Evolutionary conservation across 2,888 invertebrate genomes (phyloP), one percentile per base, ranked within the genome.

Genomic region (Oegoconia quadripuncta): DNA sequence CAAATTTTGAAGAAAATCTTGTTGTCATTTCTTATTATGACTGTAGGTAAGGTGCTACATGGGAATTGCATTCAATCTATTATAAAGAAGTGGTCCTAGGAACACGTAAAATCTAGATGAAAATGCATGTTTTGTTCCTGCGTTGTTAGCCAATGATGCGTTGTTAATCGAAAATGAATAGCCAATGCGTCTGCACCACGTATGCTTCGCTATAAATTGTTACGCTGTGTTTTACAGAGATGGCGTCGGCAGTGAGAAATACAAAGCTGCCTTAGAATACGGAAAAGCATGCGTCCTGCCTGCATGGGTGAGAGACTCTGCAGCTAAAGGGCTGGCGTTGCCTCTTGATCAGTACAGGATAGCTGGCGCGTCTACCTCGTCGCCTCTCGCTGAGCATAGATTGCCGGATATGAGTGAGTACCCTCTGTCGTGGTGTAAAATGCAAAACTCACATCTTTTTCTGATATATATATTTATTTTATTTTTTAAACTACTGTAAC

Each of bases 251-350:
- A 94, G 95, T 34, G 92, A 93, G 27, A 97, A 97, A 67, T 92
- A 92, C 56, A 92, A 89, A 58, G 89, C 89, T 0, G 90, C 90
- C 0, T 25, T 86, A 28, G 88, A 89, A 45, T 82, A 83, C 38
- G 76, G 80, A 29, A 87, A 83, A 41, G 88, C 91, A 25, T 95
- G 96, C 56, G 91, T 97, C 0, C 83, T 88, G 9, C 89, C 93
- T 0, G 80, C 92, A 2, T 98, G 98, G 97, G 84, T 97, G 25
- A 89, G 89, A 38, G 93, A 95, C 18, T 95, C 95, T n/a, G 87
- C 93, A 0, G 83, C 89, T 16, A 89, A 89, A 16, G 95, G 95
- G 0, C 92, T 90, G 46, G 91, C 93, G 0, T 54, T 94, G 26
- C 91, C 93, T 0, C 74, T 90, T 11, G 86, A 89, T 2, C 71